phyloP scores from a whole-genome alignment of 2,113 vertebrate species.

The Corythoichthys intestinalis region DNA sequence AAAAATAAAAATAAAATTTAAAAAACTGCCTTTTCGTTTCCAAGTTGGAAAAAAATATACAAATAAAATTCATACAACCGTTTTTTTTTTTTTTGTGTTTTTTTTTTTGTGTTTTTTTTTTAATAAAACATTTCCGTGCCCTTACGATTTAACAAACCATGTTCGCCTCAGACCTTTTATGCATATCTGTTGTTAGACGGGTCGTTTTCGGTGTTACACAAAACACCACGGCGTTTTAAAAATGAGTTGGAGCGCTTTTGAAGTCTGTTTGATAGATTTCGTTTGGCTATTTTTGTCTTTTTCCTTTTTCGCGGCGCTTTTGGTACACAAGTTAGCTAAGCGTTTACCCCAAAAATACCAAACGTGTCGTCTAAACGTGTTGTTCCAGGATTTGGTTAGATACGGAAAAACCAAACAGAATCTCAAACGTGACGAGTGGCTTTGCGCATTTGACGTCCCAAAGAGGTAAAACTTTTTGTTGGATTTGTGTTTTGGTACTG shows the following conservation, averaged over 20 bases:
- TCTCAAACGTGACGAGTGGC: conserved; percentile 36
- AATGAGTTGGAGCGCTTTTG: conserved; percentile 20
- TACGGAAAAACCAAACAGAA: conserved; percentile 74
- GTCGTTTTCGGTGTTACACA: conserved; percentile 36
- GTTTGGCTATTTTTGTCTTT: conserved; percentile 58
- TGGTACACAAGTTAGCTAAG: conserved; percentile 28
- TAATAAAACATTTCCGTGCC: neutral
- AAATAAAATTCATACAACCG: too few species aligned
- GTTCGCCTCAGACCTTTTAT: neutral
- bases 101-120: too few species aligned
- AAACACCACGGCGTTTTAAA: conserved; percentile 13
- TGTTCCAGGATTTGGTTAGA: conserved; percentile 72
- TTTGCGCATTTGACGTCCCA: conserved; percentile 60
- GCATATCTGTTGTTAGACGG: conserved; percentile 16
- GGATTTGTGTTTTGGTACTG: neutral
- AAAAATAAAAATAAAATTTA: too few species aligned
- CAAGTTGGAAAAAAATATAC: too few species aligned
- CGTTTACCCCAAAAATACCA: conserved; percentile 13
- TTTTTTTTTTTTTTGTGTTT: too few species aligned
- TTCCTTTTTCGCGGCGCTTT: conserved; percentile 57
- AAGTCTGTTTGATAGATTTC: conserved; percentile 21
- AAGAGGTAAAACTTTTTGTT: conserved; percentile 59
- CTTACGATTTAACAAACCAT: too few species aligned
- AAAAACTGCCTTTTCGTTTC: too few species aligned
- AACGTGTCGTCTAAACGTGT: conserved; percentile 2